Conservation (phyloP, 2,797 vertebrate species). For the Podarcis lilfordi region DNA sequence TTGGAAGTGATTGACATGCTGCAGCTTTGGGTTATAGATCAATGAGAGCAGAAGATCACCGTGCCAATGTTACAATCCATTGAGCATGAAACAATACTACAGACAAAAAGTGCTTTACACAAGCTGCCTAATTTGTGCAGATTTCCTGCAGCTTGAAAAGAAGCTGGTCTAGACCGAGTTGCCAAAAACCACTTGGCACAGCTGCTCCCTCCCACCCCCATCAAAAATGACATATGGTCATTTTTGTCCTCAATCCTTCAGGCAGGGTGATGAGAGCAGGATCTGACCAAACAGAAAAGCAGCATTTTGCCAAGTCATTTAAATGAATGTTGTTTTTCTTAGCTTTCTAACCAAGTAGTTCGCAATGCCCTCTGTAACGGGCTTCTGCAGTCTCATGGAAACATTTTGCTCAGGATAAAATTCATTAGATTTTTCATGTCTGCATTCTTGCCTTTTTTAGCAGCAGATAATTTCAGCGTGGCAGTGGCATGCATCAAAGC, state of each 20-base stretch:
- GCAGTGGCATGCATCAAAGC: conserved; percentile 6
- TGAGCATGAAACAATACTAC: neutral
- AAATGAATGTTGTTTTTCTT: conserved; percentile 57
- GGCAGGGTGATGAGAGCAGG: neutral
- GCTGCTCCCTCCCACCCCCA: neutral
- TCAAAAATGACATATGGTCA: neutral
- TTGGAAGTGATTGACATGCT: neutral
- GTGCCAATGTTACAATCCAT: neutral
- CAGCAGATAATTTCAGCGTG: neutral
- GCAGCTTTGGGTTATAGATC: neutral
- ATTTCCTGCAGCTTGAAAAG: neutral
- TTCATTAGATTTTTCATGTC: conserved; percentile 46
- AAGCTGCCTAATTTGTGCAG: neutral
- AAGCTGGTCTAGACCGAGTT: accelerated
- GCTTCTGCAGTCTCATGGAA: conserved; percentile 33
- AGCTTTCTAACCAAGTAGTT: conserved; percentile 52
- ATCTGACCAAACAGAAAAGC: conserved; percentile 15
- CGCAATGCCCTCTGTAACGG: conserved; percentile 26
- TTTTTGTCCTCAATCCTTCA: neutral
- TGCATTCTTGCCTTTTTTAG: conserved; percentile 55
- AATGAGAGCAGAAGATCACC: neutral
- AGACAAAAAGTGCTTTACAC: neutral
- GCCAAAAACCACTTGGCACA: neutral
- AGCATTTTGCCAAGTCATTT: conserved; percentile 40
- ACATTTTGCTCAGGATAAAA: conserved; percentile 40